Conservation (phyloP, 2,797 vertebrate species). For the Chromobotia macracanthus region DNA sequence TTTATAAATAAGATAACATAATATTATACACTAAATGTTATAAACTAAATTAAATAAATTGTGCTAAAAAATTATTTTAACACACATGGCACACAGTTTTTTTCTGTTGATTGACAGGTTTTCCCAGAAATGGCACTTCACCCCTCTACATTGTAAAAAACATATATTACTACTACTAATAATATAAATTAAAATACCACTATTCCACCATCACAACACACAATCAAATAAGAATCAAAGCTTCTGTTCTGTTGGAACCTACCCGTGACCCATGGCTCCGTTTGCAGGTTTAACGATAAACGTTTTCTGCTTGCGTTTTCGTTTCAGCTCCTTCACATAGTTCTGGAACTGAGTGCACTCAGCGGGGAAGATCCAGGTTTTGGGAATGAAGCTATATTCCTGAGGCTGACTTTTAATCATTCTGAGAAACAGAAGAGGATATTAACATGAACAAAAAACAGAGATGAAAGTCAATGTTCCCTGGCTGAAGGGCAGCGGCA, state of each 20-base stretch:
- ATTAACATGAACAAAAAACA: background rate
- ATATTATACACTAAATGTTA: no score
- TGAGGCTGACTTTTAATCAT: constrained; percentile 96
- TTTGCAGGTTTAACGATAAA: constrained; percentile 98
- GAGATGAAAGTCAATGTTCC: constrained; percentile 6
- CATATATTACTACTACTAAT: no score
- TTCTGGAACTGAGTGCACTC: constrained; percentile 98
- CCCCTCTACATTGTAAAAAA: no score
- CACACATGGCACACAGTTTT: no score
- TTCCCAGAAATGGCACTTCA: no score
- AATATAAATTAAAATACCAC: background rate
- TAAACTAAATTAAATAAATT: no score
- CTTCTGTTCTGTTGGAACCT: constrained; percentile 66
- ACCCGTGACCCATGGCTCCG: constrained; percentile 99
- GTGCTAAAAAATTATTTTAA: no score
- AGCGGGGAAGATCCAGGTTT: constrained; percentile 97
- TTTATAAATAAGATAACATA: no score
- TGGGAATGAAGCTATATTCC: constrained; percentile 95
- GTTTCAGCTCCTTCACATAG: constrained; percentile 94
- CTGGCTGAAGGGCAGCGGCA: background rate
- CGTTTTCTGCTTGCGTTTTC: constrained; percentile 95
- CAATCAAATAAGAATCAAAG: background rate
- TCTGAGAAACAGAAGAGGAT: constrained; percentile 71
- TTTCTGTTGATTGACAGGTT: no score
- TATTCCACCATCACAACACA: background rate